These are phyloP conservation scores for Aspidapion aeneum DNA, from an alignment of 2,888 invertebrate genomes.

Conservation along the genomic window DNA sequence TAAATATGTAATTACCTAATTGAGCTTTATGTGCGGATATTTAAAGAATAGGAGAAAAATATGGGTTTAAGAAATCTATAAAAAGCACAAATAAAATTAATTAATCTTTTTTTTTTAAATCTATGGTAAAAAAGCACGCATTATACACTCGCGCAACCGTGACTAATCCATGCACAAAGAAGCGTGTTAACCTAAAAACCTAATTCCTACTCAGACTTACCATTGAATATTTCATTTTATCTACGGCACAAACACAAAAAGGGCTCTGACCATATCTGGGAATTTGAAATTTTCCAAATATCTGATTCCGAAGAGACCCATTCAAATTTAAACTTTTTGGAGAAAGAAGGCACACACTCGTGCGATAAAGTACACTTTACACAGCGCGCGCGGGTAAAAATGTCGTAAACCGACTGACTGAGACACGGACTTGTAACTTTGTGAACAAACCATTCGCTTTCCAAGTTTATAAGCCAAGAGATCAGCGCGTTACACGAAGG, in stretches of 20 bases:
- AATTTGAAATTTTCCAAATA: background rate
- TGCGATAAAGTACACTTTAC: background rate
- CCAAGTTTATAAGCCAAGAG: background rate
- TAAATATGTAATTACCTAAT: no score
- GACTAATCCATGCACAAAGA: no score
- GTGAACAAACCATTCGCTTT: background rate
- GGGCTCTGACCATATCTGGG: background rate
- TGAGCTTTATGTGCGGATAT: no score
- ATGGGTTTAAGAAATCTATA: no score
- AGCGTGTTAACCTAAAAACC: background rate
- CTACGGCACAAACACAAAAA: background rate
- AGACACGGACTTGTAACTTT: background rate
- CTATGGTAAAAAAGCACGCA: no score
- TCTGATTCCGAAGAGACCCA: background rate
- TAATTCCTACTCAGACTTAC: background rate
- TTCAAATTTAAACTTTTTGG: background rate
- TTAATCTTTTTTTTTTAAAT: background rate
- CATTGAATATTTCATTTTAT: background rate
- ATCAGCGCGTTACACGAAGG: no score
- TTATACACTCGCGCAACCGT: no score
- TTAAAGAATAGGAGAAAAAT: no score
- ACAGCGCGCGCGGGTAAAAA: no score
- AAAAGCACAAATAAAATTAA: background rate
- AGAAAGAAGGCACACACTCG: background rate
- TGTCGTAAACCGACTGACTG: background rate